These are phyloP conservation scores for Tetragnatha versicolor DNA, from an alignment of 1,140 invertebrate species.

Conservation along the genomic window DNA sequence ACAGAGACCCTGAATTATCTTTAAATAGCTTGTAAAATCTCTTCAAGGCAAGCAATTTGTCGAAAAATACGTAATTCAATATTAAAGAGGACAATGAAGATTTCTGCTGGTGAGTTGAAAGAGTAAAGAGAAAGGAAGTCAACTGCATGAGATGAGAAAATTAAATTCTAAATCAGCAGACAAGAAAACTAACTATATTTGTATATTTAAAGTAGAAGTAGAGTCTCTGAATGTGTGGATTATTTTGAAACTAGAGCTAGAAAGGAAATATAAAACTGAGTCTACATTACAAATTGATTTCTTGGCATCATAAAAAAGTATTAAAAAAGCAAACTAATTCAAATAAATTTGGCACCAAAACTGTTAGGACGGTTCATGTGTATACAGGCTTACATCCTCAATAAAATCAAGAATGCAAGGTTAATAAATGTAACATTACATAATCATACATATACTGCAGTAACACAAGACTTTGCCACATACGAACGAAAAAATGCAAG, in stretches of 20 bases:
- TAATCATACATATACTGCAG: conserved; percentile 18
- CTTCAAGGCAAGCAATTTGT: too few species aligned
- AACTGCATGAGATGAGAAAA: too few species aligned
- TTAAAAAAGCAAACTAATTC: conserved; percentile 10
- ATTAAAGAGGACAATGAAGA: too few species aligned
- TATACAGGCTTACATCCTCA: conserved; percentile 6
- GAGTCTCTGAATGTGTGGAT: background rate
- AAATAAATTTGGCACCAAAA: conserved; percentile 56
- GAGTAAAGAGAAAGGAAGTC: too few species aligned
- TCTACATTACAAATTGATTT: too few species aligned
- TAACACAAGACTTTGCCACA: conserved; percentile 19
- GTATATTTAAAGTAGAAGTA: too few species aligned
- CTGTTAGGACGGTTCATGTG: conserved; percentile 40
- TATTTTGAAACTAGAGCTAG: background rate
- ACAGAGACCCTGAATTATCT: too few species aligned
- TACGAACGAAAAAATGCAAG: background rate
- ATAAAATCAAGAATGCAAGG: conserved; percentile 25
- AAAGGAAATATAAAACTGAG: background rate
- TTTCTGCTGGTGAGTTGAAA: too few species aligned
- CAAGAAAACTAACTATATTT: too few species aligned
- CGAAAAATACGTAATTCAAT: too few species aligned
- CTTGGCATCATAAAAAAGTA: conserved; percentile 7
- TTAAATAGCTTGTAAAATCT: too few species aligned
- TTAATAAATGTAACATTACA: conserved; percentile 24
- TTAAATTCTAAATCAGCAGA: too few species aligned